Evolutionary conservation across 2,113 vertebrate genomes (phyloP), one percentile per base, ranked within the genome.

Genomic region (Seriola aureovittata): DNA sequence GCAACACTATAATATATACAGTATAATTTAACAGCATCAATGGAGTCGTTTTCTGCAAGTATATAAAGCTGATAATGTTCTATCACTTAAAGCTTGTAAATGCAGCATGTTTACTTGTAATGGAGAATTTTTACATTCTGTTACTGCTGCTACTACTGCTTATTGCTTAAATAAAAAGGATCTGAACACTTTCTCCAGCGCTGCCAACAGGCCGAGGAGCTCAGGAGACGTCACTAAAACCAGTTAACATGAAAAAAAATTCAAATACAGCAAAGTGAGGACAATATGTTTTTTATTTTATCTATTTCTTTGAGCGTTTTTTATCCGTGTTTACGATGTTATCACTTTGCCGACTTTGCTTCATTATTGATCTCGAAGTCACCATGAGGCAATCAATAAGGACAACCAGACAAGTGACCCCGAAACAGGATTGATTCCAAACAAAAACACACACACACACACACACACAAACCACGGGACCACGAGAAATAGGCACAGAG

Each of bases 321-420:
- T 44, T 66, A 44, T 75, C n/a, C 3, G 38, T 38, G 60, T 16
- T 29, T 59, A 74, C 62, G n/a, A 11, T 59, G 29, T 36, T 17
- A 77, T 54, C 70, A 38, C 55, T 73, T 75, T 52, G 48, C 78
- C n/a, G 55, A 60, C 75, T 54, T 68, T 42, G 81, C 29, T 29
- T 73, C 52, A 10, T 72, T n/a, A 89, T 86, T 76, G 88, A 92
- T 87, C 52, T 36, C 42, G 17, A 25, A 62, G 60, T 46, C 64
- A 78, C 8, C 64, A 66, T 0, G 70, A 68, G 71, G 23, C 64
- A 44, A 70, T 84, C 81, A 9, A 87, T 85, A 48, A 1, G 32
- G 34, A 75, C 71, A 62, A 1, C 23, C 84, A 78, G 88, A 88
- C 87, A 73, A 50, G 21, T 84, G 87, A 93, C 91, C 86, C 79